Percentiles rank a stretch among this genome's conserved stretches.
phyloP scores from a whole-genome alignment of 2,797 vertebrate species.

The Mycteria americana region DNA sequence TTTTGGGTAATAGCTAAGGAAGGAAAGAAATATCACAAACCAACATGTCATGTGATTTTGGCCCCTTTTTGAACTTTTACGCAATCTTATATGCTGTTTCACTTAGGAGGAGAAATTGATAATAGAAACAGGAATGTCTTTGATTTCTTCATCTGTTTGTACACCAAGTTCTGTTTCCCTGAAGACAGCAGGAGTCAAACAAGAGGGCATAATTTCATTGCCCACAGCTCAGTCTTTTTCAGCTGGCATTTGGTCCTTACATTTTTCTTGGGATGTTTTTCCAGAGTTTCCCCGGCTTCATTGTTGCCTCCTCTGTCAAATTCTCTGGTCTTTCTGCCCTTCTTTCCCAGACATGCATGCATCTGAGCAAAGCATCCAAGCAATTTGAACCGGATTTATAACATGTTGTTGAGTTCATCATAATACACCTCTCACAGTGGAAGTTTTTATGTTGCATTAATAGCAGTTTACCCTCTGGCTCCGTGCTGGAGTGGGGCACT shows the following conservation, averaged over 20 bases:
- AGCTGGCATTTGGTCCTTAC: not conserved
- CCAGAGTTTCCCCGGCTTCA: not conserved
- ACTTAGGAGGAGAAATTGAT: not conserved
- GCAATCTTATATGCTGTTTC: not conserved
- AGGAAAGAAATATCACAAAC: not conserved
- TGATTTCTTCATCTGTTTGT: not conserved
- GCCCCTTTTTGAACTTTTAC: not conserved
- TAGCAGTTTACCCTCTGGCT: not conserved
- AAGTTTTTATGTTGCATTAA: not conserved
- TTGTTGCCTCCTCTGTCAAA: not conserved
- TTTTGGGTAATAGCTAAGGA: not conserved
- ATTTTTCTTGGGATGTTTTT: not conserved
- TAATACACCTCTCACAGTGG: not conserved
- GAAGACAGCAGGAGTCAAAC: not conserved
- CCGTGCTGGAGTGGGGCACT: not conserved
- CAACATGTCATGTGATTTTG: not conserved
- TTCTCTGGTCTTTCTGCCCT: not conserved
- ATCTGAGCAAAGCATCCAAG: not conserved
- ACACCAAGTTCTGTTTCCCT: not conserved
- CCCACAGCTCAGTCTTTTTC: not conserved
- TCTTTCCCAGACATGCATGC: not conserved
- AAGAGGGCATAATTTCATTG: not conserved
- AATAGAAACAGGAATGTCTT: not conserved
- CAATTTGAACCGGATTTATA: not conserved
- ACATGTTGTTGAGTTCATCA: not conserved